Percentiles rank a stretch among this genome's conserved stretches.
These are phyloP conservation scores for Baccha elongata DNA, from an alignment of 2,888 invertebrate genomes.

Conservation along the genomic window DNA sequence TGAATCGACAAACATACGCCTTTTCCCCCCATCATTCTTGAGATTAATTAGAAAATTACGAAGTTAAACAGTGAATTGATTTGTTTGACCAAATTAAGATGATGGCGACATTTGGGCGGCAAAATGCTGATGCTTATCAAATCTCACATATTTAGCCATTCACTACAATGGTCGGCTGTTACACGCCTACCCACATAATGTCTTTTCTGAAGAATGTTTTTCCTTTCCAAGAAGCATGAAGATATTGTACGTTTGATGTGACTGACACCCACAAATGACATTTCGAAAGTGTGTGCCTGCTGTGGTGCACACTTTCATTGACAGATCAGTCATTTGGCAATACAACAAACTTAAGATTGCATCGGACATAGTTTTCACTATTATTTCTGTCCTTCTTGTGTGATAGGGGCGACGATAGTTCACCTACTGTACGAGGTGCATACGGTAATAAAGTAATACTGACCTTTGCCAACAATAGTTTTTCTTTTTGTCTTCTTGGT, in stretches of 20 bases:
- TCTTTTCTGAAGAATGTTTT: slow-evolving; percentile 31
- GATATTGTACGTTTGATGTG: slow-evolving; percentile 27
- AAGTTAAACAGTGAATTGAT: slow-evolving; percentile 55
- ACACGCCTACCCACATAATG: slow-evolving; percentile 46
- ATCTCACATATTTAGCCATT: slow-evolving; percentile 22
- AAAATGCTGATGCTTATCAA: slow-evolving; percentile 51
- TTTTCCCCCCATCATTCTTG: slow-evolving; percentile 42
- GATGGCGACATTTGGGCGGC: slow-evolving; percentile 68
- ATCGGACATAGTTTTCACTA: slow-evolving; percentile 10
- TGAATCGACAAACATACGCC: slow-evolving; percentile 49
- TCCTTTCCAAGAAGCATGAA: slow-evolving; percentile 49
- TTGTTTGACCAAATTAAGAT: slow-evolving; percentile 68
- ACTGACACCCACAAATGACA: slow-evolving; percentile 60
- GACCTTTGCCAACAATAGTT: slow-evolving; percentile 62
- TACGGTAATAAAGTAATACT: slow-evolving; percentile 51
- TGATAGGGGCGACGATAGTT: too few species aligned
- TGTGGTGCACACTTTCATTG: slow-evolving; percentile 31
- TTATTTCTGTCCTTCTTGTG: background rate
- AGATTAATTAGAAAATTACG: slow-evolving; percentile 67
- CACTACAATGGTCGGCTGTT: background rate
- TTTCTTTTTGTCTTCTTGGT: slow-evolving; percentile 32
- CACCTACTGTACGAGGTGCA: background rate
- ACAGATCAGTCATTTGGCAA: slow-evolving; percentile 33
- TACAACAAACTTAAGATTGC: background rate
- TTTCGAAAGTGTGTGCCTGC: slow-evolving; percentile 37